Conservation (phyloP, 2,113 vertebrate genomes). For the Pseudopipra pipra region DNA sequence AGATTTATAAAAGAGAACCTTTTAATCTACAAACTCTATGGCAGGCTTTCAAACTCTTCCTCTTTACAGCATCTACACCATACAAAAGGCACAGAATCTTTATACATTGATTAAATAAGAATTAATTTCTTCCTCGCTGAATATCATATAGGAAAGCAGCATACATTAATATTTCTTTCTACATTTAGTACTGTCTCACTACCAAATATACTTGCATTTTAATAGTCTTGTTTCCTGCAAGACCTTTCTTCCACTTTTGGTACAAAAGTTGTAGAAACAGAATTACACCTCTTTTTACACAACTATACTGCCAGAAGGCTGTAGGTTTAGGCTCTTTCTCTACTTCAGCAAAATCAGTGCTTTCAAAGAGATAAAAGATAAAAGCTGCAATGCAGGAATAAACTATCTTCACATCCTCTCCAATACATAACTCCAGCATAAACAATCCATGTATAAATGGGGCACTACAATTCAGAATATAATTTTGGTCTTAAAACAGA, state of each 20-base stretch:
- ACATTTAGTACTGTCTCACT: neutral
- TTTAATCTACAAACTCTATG: neutral
- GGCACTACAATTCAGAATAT: neutral
- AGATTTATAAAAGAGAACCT: neutral
- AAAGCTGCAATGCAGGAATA: neutral
- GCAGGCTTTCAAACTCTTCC: neutral
- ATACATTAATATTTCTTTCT: neutral
- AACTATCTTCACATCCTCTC: neutral
- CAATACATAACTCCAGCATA: fast-evolving
- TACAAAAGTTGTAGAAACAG: neutral
- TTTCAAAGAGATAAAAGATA: neutral
- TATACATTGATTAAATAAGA: fast-evolving
- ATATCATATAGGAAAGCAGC: neutral
- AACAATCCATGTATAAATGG: fast-evolving
- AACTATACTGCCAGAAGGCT: neutral
- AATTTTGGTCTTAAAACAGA: neutral
- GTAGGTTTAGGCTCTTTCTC: neutral
- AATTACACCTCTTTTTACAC: neutral
- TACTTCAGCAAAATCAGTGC: neutral
- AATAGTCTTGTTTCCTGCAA: neutral
- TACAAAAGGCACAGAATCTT: neutral
- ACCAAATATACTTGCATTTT: neutral
- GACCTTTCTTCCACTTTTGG: neutral
- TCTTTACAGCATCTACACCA: neutral
- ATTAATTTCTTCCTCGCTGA: neutral